Evolutionary conservation across 2,113 vertebrate species (phyloP), one percentile per base, ranked within the genome.

Genomic region (Campylomormyrus tamandua): DNA sequence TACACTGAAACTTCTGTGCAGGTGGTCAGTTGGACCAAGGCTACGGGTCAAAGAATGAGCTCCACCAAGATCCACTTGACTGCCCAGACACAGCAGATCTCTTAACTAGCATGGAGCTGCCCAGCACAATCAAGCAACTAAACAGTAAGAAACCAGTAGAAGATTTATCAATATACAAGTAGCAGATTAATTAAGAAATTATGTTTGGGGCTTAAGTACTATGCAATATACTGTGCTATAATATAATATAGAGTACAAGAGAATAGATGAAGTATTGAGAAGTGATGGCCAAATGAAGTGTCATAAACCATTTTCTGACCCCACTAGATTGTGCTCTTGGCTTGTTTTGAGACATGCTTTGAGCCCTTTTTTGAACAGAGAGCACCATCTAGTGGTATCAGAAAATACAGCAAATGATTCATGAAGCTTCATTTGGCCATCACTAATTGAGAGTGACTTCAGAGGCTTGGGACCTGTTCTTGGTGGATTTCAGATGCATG

Each of bases 1-100:
- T 83, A 24, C 80, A 83, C 80, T 24, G 19, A 48, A 27, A 46
- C 24, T 35, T 48, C 45, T 91, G 77, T 39, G 58, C 92, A 96
- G 95, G 96, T 11, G 95, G 93, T 90, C 97, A 97, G 91, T 98
- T 96, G 89, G 97, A 98, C 93, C 97, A 97, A 91, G 96, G 97
- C 90, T 98, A 97, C 1, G 97, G 96, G 87, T 98, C 97, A 5
- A 99, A 98, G 92, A 97, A 99, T 92, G 97, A 98, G 92, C 93
- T 99, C 24, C 87, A 95, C 93, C 97, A 96, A 93, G 97, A 97
- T 35, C 93, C 93, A 88, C 56, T 90, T 35, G 94, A 97, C 84
- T 87, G 91, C 10, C 91, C 91, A 56, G 95, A 93, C 19, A 8
- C 93, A 80, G 85, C 89, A 1, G 89, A 87, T 87, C 50, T 89